phyloP scores from a whole-genome alignment of 2,113 vertebrate genomes.

The Carlito syrichta region DNA sequence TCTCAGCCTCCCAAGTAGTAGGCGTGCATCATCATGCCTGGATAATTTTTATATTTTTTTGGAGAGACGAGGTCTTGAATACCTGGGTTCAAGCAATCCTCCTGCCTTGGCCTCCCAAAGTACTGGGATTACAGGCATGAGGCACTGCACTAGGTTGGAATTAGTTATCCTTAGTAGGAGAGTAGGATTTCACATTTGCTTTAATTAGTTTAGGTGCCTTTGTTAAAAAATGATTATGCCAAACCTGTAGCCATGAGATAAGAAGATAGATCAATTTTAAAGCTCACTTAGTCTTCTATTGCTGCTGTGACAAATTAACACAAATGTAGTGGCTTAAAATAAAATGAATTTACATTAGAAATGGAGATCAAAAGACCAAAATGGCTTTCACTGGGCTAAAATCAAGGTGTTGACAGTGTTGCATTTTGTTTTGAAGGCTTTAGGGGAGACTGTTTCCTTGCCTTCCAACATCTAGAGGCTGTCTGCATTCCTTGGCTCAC shows the following conservation, averaged over 20 bases:
- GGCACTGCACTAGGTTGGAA: too few relatives aligned
- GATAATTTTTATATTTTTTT: too few relatives aligned
- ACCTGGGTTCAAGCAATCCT: too few relatives aligned
- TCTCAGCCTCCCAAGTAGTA: too few relatives aligned
- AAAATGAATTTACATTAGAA: not conserved
- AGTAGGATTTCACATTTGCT: not conserved
- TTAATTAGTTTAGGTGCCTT: not conserved
- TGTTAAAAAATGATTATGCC: not conserved
- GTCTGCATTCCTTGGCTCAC: not conserved
- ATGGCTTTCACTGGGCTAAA: not conserved
- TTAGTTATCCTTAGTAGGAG: not conserved
- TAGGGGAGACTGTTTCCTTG: not conserved
- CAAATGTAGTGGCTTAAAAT: not conserved
- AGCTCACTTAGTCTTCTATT: not conserved
- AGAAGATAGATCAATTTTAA: slow-evolving; percentile 16
- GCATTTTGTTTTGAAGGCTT: not conserved
- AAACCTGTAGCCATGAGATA: not conserved
- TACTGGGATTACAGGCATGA: too few relatives aligned
- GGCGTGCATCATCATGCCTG: too few relatives aligned
- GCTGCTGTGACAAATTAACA: not conserved
- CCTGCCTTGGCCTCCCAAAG: too few relatives aligned
- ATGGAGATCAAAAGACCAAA: not conserved
- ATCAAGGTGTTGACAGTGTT: not conserved
- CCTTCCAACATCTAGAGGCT: not conserved
- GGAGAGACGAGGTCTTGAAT: too few relatives aligned